Base-by-base conservation (phyloP, 2,113 vertebrate genomes). In the Bufo gargarizans region DNA sequence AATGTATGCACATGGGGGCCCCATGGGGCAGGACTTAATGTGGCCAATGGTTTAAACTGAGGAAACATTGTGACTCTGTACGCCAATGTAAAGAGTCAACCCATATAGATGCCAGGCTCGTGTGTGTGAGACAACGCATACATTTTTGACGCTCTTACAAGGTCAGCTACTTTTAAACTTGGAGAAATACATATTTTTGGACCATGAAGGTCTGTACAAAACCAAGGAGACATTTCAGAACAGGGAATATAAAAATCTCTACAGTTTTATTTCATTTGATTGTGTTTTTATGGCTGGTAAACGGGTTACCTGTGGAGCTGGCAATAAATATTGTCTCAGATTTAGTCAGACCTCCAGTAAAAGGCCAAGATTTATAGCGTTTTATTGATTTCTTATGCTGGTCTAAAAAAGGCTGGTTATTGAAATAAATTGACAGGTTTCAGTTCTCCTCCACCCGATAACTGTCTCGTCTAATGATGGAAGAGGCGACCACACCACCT, bases 261-360 rank as follows among this genome's bases (percentile, higher is more conserved):
- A 33, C 56, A 16, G 78, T 59, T 58, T 81, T 81, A 81, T 43
- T 81, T 81, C 78, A 81, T 81, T 58, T 81, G 55, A 81, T 81
- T 81, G 78, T 61, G 56, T 81, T 81, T 81, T 81, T 81, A 81
- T 81, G 78, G 78, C 56, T 81, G 56, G 78, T 81, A 81, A 81
- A 81, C 78, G 78, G 78, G 78, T 81, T 81, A 81, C 78, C 78
- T 81, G 78, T 81, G 78, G 53, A 81, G 58, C 56, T 11, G 3
- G 78, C 78, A 33, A 81, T 81, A 81, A 81, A 81, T 81, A 81
- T 45, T 45, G 78, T 56, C 55, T 61, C 55, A 43, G 78, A 81
- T 59, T 61, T 58, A 59, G 78, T 61, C 56, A 59, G 78, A 81
- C 78, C 55, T 45, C 55, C 78, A 81, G 55, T 81, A 61, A 45